A percentile compares a stretch with the other conserved stretches of the same genome.
phyloP scores from a whole-genome alignment of 2,888 invertebrate genomes.

The Polyploca ridens region DNA sequence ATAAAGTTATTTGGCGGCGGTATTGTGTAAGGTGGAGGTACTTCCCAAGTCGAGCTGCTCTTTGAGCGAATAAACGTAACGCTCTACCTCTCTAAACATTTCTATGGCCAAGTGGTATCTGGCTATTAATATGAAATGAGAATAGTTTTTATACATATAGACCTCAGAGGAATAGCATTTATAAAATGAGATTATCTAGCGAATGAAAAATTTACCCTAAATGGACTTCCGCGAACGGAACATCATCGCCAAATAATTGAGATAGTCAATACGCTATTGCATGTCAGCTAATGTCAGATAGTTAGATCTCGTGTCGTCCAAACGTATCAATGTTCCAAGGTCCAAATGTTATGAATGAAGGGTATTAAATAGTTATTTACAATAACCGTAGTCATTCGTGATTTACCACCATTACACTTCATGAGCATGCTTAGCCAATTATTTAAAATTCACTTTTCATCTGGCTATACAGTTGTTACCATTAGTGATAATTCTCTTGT shows the following conservation, averaged over 20 bases:
- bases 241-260: neutral
- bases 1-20: no score
- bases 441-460: neutral
- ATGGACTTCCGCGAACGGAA: no score
- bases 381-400: neutral
- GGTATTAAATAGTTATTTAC: neutral
- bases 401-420: neutral
- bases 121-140: no score
- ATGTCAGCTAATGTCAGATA: neutral
- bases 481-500: neutral
- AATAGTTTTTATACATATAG: no score
- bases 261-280: neutral
- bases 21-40: no score
- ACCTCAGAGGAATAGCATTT: no score
- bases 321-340: neutral
- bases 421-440: constrained; percentile 2
- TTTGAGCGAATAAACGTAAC: no score
- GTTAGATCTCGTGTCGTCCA: neutral
- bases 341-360: neutral
- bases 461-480: neutral
- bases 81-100: no score
- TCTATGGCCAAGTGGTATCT: no score
- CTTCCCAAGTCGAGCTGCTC: no score
- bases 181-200: no score
- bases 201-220: no score